These are phyloP conservation scores for Clostera curtula DNA, from an alignment of 2,888 invertebrate species.

Conservation along the genomic window DNA sequence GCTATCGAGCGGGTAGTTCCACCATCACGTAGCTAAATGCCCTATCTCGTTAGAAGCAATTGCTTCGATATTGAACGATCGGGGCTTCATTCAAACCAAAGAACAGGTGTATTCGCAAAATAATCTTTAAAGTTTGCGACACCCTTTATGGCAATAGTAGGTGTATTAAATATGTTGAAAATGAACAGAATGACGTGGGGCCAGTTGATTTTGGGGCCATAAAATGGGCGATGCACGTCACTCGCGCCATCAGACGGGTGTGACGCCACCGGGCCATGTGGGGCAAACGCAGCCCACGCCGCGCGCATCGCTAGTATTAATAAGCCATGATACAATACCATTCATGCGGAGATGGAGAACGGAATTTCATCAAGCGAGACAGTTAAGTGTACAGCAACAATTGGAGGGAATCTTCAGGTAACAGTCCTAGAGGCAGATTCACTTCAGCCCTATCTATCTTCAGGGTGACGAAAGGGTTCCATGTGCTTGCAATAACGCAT, in stretches of 20 bases:
- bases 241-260: constrained; percentile 15
- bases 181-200: constrained; percentile 7
- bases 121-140: no score
- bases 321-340: constrained; percentile 16
- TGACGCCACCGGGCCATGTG: constrained; percentile 46
- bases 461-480: no score
- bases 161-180: constrained; percentile 4
- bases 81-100: no score
- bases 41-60: no score
- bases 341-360: constrained; percentile 10
- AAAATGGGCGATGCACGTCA: constrained; percentile 15
- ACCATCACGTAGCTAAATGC: no score
- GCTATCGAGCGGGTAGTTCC: no score
- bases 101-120: no score
- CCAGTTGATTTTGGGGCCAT: constrained; percentile 16
- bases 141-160: constrained; percentile 7
- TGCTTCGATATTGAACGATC: no score
- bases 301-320: constrained; percentile 17
- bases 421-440: no score
- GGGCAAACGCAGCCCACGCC: constrained; percentile 38
- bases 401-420: no score
- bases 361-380: background rate
- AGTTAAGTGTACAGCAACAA: background rate
- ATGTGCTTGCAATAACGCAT: no score
- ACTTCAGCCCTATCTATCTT: no score